Percentiles rank a stretch among this genome's conserved stretches.
Conservation (phyloP, 2,797 vertebrate genomes). For the Spea hammondii region DNA sequence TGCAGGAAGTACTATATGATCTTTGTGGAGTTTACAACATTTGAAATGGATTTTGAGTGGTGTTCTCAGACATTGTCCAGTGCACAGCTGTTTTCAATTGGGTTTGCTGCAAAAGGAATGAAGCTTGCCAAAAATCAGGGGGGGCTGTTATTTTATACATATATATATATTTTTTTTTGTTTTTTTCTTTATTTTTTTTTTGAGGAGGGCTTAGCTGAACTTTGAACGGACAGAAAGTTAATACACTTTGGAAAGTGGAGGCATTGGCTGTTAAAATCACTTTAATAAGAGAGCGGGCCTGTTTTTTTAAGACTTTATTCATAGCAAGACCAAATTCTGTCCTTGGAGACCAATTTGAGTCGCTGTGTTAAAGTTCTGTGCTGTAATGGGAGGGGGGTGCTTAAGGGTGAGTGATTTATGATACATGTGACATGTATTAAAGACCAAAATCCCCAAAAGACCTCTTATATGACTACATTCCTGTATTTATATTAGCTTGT, state of each 20-base stretch:
- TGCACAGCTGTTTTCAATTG: conserved; percentile 72
- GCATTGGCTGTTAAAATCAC: conserved; percentile 42
- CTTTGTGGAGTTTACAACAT: conserved; percentile 53
- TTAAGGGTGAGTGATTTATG: conserved; percentile 48
- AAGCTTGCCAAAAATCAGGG: conserved; percentile 57
- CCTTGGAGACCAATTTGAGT: conserved; percentile 32
- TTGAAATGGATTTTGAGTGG: conserved; percentile 48
- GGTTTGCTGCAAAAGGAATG: conserved; percentile 57
- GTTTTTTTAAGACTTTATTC: conserved; percentile 42
- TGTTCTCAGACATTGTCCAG: conserved; percentile 56
- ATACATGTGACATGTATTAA: conserved; percentile 6
- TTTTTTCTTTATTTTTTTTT: no score
- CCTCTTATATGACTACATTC: no score
- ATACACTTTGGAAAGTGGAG: conserved; percentile 28
- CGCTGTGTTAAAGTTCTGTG: conserved; percentile 22
- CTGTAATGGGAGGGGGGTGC: conserved; percentile 6
- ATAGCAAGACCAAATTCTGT: conserved; percentile 30
- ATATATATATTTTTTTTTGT: neutral
- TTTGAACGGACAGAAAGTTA: conserved; percentile 54
- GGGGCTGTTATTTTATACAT: conserved; percentile 52
- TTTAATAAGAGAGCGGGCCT: conserved; percentile 37
- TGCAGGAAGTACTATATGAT: conserved; percentile 21
- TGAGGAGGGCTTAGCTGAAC: conserved; percentile 27
- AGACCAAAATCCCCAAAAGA: neutral
- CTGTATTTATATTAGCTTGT: no score